A percentile compares a stretch with the other conserved stretches of the same genome.
Evolutionary conservation across 2,113 vertebrate species (phyloP).

Genomic region (Himantopus leucocephalus): DNA sequence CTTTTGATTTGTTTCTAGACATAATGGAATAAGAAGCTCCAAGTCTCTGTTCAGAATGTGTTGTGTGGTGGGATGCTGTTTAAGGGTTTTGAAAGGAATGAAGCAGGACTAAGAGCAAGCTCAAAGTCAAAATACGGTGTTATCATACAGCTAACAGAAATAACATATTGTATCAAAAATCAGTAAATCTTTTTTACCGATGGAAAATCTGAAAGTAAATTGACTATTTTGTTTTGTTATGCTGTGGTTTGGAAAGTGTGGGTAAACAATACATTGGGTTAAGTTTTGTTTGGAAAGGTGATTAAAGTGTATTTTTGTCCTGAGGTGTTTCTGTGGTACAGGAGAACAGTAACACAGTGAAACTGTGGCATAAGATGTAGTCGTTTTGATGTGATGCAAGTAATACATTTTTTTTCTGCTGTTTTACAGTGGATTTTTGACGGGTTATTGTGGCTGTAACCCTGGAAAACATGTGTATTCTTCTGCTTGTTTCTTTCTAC

Average conservation of each 20-base stretch:
- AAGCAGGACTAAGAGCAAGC: background rate
- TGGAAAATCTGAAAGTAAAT: background rate
- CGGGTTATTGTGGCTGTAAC: background rate
- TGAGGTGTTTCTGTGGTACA: background rate
- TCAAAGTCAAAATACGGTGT: background rate
- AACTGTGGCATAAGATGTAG: background rate
- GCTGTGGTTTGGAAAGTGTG: background rate
- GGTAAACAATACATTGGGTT: background rate
- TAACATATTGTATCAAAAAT: background rate
- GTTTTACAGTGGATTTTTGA: background rate
- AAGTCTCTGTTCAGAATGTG: background rate
- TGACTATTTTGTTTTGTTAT: background rate
- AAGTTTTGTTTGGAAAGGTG: background rate
- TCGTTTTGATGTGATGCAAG: background rate
- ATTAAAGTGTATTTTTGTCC: background rate
- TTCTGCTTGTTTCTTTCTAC: background rate
- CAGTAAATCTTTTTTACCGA: background rate
- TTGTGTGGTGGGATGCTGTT: background rate
- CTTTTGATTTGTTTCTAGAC: background rate
- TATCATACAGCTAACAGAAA: background rate
- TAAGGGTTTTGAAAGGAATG: background rate
- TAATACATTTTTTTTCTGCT: background rate
- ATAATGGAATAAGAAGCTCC: background rate
- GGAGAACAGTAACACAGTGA: fast-evolving
- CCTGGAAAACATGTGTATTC: background rate